Evolutionary conservation across 2,888 invertebrate genomes (phyloP).

Genomic region (Osmoderma eremita): DNA sequence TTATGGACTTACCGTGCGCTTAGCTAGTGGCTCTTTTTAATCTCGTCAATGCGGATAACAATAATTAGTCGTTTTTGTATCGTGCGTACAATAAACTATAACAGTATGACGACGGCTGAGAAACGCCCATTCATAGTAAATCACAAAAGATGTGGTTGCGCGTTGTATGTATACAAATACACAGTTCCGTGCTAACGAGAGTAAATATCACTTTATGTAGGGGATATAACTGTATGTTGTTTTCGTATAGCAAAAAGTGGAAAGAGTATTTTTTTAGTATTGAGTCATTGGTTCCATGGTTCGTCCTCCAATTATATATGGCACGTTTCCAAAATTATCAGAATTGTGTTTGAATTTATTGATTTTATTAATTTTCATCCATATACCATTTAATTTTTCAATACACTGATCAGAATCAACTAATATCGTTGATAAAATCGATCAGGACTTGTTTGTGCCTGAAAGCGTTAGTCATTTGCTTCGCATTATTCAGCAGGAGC

Average conservation of each 20-base stretch:
- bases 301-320: too few species aligned
- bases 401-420: too few species aligned
- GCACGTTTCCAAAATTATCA: too few species aligned
- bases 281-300: too few species aligned
- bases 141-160: constrained; percentile 36
- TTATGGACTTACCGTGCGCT: constrained; percentile 3
- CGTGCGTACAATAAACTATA: constrained; percentile 4
- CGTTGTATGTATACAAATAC: constrained; percentile 21
- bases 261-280: too few species aligned
- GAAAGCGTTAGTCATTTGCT: too few species aligned
- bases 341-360: too few species aligned
- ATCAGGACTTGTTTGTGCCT: too few species aligned
- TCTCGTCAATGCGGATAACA: constrained; percentile 1
- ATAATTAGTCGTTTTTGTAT: constrained; percentile 21
- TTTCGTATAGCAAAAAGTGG: constrained; percentile 28
- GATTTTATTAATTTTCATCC: too few species aligned
- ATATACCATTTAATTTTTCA: too few species aligned
- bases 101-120: constrained; percentile 16
- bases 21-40: background rate
- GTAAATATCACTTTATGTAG: constrained; percentile 24
- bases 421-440: too few species aligned
- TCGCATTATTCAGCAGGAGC: too few species aligned
- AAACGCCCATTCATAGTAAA: constrained; percentile 31
- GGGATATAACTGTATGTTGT: constrained; percentile 31
- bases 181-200: constrained; percentile 31